These are phyloP conservation scores for Nemurella pictetii DNA, from an alignment of 2,888 invertebrate species.

Conservation along the genomic window DNA sequence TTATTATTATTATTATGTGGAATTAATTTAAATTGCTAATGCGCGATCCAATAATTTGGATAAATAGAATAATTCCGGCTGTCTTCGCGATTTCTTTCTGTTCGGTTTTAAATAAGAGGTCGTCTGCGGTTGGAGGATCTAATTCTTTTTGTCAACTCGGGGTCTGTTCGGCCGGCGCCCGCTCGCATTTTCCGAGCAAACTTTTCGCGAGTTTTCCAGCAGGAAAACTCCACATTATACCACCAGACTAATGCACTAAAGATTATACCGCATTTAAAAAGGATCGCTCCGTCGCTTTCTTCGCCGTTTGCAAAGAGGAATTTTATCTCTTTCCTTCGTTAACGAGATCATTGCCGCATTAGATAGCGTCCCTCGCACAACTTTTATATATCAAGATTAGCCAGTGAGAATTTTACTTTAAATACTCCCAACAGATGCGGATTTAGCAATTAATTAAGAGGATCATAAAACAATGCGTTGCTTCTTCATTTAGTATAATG, in stretches of 20 bases:
- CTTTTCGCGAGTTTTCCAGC: not conserved
- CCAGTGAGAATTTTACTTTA: conserved; percentile 5
- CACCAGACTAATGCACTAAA: conserved; percentile 18
- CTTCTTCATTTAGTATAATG: not conserved
- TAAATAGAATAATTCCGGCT: not conserved
- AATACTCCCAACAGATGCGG: conserved; percentile 21
- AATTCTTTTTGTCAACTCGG: not conserved
- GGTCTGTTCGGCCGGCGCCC: no score
- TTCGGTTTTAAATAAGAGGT: not conserved
- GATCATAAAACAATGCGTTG: conserved; percentile 21
- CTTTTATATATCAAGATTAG: conserved; percentile 2
- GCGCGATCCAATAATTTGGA: not conserved
- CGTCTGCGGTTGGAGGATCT: not conserved
- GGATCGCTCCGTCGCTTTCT: conserved; percentile 4
- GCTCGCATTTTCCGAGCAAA: not conserved
- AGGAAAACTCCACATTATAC: not conserved
- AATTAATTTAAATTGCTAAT: not conserved
- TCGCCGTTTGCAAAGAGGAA: not conserved
- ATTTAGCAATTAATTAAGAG: conserved; percentile 28
- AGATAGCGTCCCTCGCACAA: not conserved
- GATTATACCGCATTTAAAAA: conserved; percentile 27
- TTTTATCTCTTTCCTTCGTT: not conserved
- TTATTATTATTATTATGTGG: not conserved
- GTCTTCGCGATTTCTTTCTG: not conserved
- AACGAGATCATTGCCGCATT: conserved; percentile 7